Evolutionary conservation across 2,113 vertebrate species (phyloP), one percentile per base, ranked within the genome.

Genomic region (Sorex araneus): DNA sequence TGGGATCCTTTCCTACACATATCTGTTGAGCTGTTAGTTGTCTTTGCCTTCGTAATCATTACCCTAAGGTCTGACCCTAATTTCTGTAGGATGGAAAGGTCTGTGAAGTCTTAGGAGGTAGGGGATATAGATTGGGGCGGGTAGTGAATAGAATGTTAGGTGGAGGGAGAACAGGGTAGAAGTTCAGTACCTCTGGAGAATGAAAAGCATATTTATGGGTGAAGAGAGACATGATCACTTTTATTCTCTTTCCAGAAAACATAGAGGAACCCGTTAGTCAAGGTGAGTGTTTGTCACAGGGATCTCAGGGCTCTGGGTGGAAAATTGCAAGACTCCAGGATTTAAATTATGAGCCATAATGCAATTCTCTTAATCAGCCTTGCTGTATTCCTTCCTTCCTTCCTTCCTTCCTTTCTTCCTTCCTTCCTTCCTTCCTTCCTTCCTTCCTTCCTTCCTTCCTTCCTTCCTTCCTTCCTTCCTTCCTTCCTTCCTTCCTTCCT

Each of bases 211-310:
- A 86, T 5, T 0, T 21, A 36, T 21, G 21, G 4, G 23, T 60
- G 30, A 69, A 12, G 4, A 50, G 19, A 23, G 25, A 69, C 3
- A 54, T 32, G 63, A 45, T 27, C 19, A 30, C 1, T 40, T 85
- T 32, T 45, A n/a, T 66, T 83, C 64, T 91, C 80, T 86, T 84
- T 92, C 32, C 36, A 93, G 94, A 84, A 88, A 28, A 43, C 30
- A 13, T 23, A 21, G 13, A 47, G 23, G 18, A 69, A 47, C 7
- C 21, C 5, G 0, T 3, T 1, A 1, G 6, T 6, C 45, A 11
- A 75, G 60, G 90, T 91, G 34, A 95, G 89, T 87, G 9, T n/a
- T n/a, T n/a, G n/a, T 28, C 34, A 43, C 13, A 3, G 50, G 9
- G 21, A 45, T 27, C 0, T 0, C 8, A 47, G 19, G 28, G 11